phyloP scores from a whole-genome alignment of 2,113 vertebrate genomes.

The Dipodomys merriami region DNA sequence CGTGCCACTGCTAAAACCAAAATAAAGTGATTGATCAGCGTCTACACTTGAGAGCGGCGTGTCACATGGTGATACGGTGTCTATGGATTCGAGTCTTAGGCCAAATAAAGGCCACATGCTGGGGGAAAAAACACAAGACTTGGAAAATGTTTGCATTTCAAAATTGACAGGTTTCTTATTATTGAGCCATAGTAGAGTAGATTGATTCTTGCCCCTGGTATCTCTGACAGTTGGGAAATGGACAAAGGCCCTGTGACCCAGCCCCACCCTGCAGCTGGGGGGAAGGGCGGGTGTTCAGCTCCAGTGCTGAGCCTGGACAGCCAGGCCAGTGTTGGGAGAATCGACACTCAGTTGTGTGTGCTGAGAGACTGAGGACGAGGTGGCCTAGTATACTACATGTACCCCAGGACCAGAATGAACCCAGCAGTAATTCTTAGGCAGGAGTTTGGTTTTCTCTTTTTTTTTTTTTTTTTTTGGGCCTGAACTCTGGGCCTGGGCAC shows the following conservation, averaged over 20 bases:
- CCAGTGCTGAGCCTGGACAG: accelerated
- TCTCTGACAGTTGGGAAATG: too few relatives aligned
- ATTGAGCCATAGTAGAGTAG: accelerated
- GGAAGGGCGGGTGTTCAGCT: too few relatives aligned
- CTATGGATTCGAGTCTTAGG: neutral
- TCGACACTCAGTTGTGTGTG: neutral
- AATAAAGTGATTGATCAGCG: neutral
- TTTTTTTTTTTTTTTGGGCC: too few relatives aligned
- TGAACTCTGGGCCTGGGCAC: too few relatives aligned
- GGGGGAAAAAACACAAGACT: neutral
- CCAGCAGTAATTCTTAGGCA: too few relatives aligned
- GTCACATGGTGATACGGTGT: accelerated
- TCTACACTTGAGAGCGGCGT: neutral
- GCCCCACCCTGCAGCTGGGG: neutral
- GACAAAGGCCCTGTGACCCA: neutral
- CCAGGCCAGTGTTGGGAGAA: neutral
- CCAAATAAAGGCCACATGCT: neutral
- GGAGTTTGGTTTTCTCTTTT: too few relatives aligned
- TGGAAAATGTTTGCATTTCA: neutral
- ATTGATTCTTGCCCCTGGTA: accelerated
- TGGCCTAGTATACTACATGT: too few relatives aligned
- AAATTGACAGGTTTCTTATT: neutral
- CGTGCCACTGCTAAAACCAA: neutral
- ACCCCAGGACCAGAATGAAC: too few relatives aligned
- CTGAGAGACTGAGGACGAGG: neutral